Percentiles rank a stretch among this genome's conserved stretches.
Evolutionary conservation across 2,888 invertebrate species (phyloP).

Genomic region (Apantesis nais): DNA sequence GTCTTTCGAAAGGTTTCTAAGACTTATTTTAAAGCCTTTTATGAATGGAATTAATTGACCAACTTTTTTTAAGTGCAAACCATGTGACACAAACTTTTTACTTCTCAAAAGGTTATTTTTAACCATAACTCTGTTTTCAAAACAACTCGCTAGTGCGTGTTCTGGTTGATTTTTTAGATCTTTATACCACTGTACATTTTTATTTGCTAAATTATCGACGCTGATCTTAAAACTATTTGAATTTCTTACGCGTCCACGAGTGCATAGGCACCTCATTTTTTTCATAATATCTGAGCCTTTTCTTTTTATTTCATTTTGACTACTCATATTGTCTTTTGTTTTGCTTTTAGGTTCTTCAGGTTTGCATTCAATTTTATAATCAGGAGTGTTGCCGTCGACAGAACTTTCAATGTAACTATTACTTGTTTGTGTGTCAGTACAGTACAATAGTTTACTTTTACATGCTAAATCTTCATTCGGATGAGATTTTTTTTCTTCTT

Average conservation of each 20-base stretch:
- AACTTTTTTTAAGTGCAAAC: slow-evolving; percentile 33
- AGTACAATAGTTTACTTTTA: not conserved
- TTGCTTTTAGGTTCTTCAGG: not conserved
- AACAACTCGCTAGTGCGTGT: slow-evolving; percentile 32
- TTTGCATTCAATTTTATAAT: not conserved
- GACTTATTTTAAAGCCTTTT: slow-evolving; percentile 14
- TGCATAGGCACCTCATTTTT: slow-evolving; percentile 3
- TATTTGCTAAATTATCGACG: not conserved
- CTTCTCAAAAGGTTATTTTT: not conserved
- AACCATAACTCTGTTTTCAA: slow-evolving; percentile 1
- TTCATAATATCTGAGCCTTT: not conserved
- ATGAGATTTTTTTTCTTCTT: not conserved
- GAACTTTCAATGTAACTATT: slow-evolving; percentile 1
- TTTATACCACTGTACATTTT: slow-evolving; percentile 23
- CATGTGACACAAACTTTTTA: not conserved
- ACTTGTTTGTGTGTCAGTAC: not conserved
- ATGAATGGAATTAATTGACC: slow-evolving; percentile 39
- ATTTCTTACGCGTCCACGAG: not conserved
- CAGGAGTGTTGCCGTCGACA: not conserved
- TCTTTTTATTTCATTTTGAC: not conserved
- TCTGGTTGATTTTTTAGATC: slow-evolving; percentile 44
- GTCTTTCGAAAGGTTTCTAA: not conserved
- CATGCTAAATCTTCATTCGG: not conserved
- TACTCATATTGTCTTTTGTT: not conserved
- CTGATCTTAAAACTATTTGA: not conserved